Percentiles rank a stretch among this genome's conserved stretches.
Evolutionary conservation across 2,888 invertebrate species (phyloP).

Genomic region (Gnatocerus cornutus): DNA sequence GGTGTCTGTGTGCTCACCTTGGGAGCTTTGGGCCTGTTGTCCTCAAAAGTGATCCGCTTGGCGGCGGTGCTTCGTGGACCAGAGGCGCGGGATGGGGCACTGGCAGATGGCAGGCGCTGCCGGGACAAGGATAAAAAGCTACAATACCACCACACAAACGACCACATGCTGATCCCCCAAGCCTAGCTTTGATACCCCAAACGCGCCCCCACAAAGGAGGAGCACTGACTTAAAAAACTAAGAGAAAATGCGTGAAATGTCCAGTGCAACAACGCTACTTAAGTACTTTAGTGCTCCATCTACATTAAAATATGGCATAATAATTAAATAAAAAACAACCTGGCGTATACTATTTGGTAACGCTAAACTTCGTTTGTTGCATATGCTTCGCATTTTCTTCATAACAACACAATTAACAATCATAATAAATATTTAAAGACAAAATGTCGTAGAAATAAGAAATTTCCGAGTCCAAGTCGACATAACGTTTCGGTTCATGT

Average conservation of each 20-base stretch:
- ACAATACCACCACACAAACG: slow-evolving; percentile 64
- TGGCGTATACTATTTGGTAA: slow-evolving; percentile 46
- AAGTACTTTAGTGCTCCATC: slow-evolving; percentile 57
- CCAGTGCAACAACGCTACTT: slow-evolving; percentile 59
- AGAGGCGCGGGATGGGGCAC: slow-evolving; percentile 65
- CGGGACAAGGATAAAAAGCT: slow-evolving; percentile 68
- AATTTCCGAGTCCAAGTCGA: slow-evolving; percentile 38
- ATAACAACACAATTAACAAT: slow-evolving; percentile 53
- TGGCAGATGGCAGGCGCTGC: slow-evolving; percentile 68
- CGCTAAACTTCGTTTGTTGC: slow-evolving; percentile 47
- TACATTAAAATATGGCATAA: slow-evolving; percentile 44
- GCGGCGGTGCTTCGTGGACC: slow-evolving; percentile 70
- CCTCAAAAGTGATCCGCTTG: slow-evolving; percentile 73
- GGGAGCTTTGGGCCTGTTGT: slow-evolving; percentile 62
- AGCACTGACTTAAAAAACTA: slow-evolving; percentile 47
- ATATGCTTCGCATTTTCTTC: slow-evolving; percentile 51
- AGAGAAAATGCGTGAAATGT: slow-evolving; percentile 53
- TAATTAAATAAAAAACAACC: slow-evolving; percentile 29
- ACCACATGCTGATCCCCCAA: slow-evolving; percentile 59
- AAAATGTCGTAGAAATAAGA: slow-evolving; percentile 51
- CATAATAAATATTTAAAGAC: slow-evolving; percentile 48
- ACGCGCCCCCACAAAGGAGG: slow-evolving; percentile 37
- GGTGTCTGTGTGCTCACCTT: slow-evolving; percentile 67
- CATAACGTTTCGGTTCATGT: too few relatives aligned
- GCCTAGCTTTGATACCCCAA: slow-evolving; percentile 61